phyloP scores from a whole-genome alignment of 2,113 vertebrate genomes.

The Xiphophorus hellerii region DNA sequence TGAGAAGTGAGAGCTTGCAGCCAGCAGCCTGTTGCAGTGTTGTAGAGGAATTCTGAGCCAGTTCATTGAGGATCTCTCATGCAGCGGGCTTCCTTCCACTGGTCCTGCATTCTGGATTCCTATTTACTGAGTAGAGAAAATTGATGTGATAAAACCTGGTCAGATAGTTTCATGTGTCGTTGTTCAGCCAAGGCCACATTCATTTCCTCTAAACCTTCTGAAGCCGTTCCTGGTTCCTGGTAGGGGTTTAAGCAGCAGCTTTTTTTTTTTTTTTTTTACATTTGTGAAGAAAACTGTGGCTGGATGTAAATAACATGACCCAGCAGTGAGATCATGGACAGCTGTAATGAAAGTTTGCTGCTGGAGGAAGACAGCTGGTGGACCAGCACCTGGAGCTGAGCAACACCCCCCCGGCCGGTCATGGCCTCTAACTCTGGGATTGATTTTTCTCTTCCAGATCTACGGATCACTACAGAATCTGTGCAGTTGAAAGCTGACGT shows the following conservation, averaged over 20 bases:
- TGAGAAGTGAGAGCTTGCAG: too few relatives aligned
- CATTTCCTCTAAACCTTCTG: too few relatives aligned
- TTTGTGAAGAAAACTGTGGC: not conserved
- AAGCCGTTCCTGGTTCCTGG: too few relatives aligned
- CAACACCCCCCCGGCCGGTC: not conserved
- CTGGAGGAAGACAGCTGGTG: constrained; percentile 35
- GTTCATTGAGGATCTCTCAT: not conserved
- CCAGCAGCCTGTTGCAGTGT: not conserved
- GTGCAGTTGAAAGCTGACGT: not conserved
- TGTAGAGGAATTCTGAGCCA: not conserved
- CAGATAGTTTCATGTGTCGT: too few relatives aligned
- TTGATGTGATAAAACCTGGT: too few relatives aligned
- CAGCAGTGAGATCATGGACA: constrained; percentile 38
- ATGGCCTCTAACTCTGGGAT: too few relatives aligned
- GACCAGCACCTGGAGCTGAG: constrained; percentile 39
- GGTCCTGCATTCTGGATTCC: too few relatives aligned
- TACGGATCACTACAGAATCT: not conserved
- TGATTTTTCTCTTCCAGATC: not conserved
- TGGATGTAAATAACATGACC: constrained; percentile 7
- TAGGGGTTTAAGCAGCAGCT: too few relatives aligned
- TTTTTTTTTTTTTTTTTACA: not conserved
- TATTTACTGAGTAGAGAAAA: too few relatives aligned
- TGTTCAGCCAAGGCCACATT: too few relatives aligned
- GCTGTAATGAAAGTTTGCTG: constrained; percentile 24
- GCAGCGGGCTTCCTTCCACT: too few relatives aligned